Evolutionary conservation across 1,140 invertebrate species (phyloP), one percentile per base, ranked within the genome.

Genomic region (Listronotus oregonensis): DNA sequence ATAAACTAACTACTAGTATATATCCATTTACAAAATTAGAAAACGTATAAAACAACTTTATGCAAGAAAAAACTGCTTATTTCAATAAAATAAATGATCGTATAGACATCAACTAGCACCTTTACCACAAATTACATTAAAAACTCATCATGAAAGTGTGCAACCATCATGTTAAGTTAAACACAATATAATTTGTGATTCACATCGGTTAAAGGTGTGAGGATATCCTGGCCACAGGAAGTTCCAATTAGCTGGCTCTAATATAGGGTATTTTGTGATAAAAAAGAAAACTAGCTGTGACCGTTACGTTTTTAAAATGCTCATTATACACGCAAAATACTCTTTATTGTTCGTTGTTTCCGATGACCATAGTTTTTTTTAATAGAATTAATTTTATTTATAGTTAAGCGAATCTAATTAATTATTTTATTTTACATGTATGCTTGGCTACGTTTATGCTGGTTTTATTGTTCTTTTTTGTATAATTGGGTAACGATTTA

Each of bases 231-330:
- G 34, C 57, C 27, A 60, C 58, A 46, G 58, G 58, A 60, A 50
- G 37, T 60, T 60, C 47, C 58, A 60, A 60, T 60, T 60, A 60
- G 58, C 50, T 32, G 49, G 32, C 34, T 46, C 47, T 60, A 60
- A 60, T 60, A 60, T 44, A 18, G 46, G 58, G 17, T 50, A 60
- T 60, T 60, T 60, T 51, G 46, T 60, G 58, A 27, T 60, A 42
- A 60, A 60, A 60, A 37, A 37, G 5, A 50, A 52, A 34, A 37
- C 31, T 40, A 17, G 21, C 46, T 60, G 37, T 60, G 17, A 63
- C 60, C 50, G 60, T 63, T 63, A 63, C 60, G 51, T 54, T 63
- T 63, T 54, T 17, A 63, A 63, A 63, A 63, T 39, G 50, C 60
- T 63, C 60, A 54, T 63, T 63, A 63, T 63, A 44, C 50, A 63